phyloP scores from a whole-genome alignment of 1,140 invertebrate genomes.

The Lepidotrigona ventralis region DNA sequence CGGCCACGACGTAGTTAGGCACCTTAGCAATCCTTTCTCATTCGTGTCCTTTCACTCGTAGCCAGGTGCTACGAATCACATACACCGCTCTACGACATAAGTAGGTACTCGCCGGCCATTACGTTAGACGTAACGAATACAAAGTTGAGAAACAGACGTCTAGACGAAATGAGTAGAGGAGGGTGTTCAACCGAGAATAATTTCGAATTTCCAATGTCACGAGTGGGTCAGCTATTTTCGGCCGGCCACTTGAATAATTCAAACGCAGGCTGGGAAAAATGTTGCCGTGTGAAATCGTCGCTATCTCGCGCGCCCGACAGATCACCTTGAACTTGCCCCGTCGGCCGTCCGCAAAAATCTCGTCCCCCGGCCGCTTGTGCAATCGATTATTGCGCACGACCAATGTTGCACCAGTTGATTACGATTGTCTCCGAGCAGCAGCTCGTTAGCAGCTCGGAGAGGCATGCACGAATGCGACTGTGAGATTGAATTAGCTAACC shows the following conservation, averaged over 20 bases:
- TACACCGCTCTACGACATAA: background rate
- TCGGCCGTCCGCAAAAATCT: background rate
- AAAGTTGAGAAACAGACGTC: background rate
- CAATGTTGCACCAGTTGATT: slow-evolving; percentile 11
- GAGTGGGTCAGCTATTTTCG: slow-evolving; percentile 23
- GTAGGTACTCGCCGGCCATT: slow-evolving; percentile 4
- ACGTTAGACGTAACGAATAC: background rate
- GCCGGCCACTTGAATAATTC: slow-evolving; percentile 28
- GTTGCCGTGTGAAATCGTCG: background rate
- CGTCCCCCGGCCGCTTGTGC: background rate
- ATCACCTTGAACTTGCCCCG: slow-evolving; percentile 1
- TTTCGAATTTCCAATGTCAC: slow-evolving; percentile 10
- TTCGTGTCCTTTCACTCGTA: slow-evolving; percentile 43
- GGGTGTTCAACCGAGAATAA: background rate
- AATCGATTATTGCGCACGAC: background rate
- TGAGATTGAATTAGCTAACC: background rate
- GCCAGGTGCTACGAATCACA: slow-evolving; percentile 41
- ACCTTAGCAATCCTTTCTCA: slow-evolving; percentile 30
- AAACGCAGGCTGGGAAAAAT: slow-evolving; percentile 5
- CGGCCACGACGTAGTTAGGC: background rate
- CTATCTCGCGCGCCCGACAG: too few relatives aligned
- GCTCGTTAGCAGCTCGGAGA: background rate
- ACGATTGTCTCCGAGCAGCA: background rate
- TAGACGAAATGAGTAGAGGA: background rate
- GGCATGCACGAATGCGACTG: background rate